Conservation (phyloP, 2,888 invertebrate species). For the Stomorhina lunata region DNA sequence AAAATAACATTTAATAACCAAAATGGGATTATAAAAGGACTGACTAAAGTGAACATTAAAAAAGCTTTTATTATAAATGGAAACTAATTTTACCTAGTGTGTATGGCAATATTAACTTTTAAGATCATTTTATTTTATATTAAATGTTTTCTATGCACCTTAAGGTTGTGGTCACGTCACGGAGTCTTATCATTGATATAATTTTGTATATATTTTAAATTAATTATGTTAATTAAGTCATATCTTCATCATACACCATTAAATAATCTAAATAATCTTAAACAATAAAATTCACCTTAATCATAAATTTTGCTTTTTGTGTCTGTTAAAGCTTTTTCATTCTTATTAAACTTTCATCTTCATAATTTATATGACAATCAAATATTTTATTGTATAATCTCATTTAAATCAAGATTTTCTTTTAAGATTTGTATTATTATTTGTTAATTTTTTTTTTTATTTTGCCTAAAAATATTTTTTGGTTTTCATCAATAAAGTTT, state of each 20-base stretch:
- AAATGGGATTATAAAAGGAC: constrained; percentile 31
- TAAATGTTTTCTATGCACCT: constrained; percentile 50
- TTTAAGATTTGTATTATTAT: constrained; percentile 46
- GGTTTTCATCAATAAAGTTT: constrained; percentile 60
- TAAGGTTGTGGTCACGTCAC: constrained; percentile 60
- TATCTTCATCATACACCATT: constrained; percentile 35
- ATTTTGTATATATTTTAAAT: constrained; percentile 39
- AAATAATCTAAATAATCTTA: not conserved
- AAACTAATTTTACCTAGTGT: not conserved
- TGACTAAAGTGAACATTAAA: not conserved
- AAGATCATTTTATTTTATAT: constrained; percentile 34
- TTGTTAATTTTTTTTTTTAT: constrained; percentile 48
- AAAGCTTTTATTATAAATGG: constrained; percentile 30
- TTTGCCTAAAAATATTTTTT: constrained; percentile 54
- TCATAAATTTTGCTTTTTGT: constrained; percentile 72
- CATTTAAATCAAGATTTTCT: constrained; percentile 55
- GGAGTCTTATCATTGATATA: constrained; percentile 22
- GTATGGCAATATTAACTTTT: constrained; percentile 58
- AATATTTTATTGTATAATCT: constrained; percentile 70
- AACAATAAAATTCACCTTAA: constrained; percentile 65
- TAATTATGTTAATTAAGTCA: not conserved
- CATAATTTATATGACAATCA: constrained; percentile 11
- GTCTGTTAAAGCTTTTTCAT: constrained; percentile 71
- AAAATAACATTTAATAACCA: constrained; percentile 15
- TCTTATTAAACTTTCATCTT: constrained; percentile 56